Evolutionary conservation across 2,113 vertebrate species (phyloP), one percentile per base, ranked within the genome.

Genomic region (pig (Sus scrofa)): DNA sequence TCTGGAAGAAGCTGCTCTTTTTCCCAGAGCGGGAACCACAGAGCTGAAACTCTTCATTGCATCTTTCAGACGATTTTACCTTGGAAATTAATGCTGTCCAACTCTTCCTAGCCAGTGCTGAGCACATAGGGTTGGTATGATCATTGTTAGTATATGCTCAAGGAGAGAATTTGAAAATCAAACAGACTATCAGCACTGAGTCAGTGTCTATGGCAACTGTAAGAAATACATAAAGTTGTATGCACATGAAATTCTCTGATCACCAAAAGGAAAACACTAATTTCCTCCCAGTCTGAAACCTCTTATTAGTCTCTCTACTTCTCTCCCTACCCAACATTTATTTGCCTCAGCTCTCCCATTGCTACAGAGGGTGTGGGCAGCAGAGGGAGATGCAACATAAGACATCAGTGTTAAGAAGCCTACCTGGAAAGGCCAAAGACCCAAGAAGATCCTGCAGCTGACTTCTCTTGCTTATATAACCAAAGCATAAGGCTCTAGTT

Each of bases 181-280:
- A 87, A 73, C 19, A 22, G 74, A 91, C 32, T 56, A 60, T 70
- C 37, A 83, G 50, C 13, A 32, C 26, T 3, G 3, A 12, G 14
- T 83, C n/a, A 82, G 67, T 60, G 56, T 89, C 92, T 89, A 67
- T 77, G 73, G 39, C 77, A 96, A 89, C 83, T 34, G 9, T 44
- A 89, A 79, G 73, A 91, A 93, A 89, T 26, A 20, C 52, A 39
- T 67, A 19, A 95, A 96, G 75, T 77, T 68, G 6, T n/a, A 9
- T 62, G 52, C 74, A 54, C 32, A 79, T 79, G 32, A 67, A 63
- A 60, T 27, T 74, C 52, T 93, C 89, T 84, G 78, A 44, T 60
- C 73, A 83, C 39, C 58, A 75, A 22, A 50, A 74, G 12, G 71
- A 60, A 56, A 91, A 44, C 18, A 56, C 27, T 6, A 56, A 62